Conservation (phyloP, 2,113 vertebrate species). For the Origma solitaria region DNA sequence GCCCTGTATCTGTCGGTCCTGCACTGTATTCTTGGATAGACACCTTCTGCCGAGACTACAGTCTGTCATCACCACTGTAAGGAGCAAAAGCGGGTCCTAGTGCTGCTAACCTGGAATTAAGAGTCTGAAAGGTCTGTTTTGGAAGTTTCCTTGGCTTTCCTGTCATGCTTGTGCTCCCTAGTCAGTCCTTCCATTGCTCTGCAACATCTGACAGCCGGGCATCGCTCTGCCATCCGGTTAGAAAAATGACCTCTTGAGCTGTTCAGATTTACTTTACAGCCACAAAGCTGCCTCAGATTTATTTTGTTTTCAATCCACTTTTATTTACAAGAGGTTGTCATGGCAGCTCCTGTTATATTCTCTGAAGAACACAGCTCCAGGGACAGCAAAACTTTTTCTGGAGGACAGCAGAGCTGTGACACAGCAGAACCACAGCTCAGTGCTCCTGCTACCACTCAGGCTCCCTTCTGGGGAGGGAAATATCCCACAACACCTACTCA, state of each 20-base stretch:
- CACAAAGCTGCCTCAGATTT: neutral
- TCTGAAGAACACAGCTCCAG: neutral
- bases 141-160: neutral
- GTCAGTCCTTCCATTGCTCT: accelerated
- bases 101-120: neutral
- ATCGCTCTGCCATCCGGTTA: neutral
- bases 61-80: neutral
- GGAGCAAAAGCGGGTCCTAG: neutral
- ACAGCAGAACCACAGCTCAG: neutral
- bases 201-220: neutral
- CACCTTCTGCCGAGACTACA: neutral
- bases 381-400: neutral
- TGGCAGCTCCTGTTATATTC: neutral
- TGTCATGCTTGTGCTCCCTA: neutral
- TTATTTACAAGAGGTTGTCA: constrained; percentile 1
- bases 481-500: neutral
- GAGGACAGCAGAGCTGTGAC: neutral
- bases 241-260: neutral
- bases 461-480: neutral
- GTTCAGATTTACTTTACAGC: neutral
- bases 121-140: neutral
- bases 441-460: neutral
- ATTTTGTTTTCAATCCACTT: neutral
- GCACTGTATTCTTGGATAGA: neutral
- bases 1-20: neutral